These are phyloP conservation scores for Phocides pigmalion DNA, from an alignment of 1,140 invertebrate genomes.

Conservation along the genomic window DNA sequence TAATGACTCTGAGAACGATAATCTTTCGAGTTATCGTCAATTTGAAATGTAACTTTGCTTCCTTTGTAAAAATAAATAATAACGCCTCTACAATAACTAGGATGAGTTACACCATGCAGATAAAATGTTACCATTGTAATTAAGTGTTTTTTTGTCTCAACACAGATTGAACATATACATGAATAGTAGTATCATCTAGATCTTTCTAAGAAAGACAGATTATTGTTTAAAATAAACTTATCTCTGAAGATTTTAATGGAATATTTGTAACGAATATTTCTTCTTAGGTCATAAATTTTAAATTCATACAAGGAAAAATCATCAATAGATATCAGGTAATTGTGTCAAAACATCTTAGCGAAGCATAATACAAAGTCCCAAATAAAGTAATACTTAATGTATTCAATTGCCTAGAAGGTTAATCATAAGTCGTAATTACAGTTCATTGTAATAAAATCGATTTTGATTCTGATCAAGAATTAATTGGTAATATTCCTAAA, in stretches of 20 bases:
- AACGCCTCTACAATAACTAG: neutral
- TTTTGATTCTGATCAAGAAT: constrained; percentile 22
- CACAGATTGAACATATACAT: neutral
- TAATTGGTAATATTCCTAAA: constrained; percentile 20
- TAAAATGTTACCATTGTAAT: neutral
- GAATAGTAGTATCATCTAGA: no score
- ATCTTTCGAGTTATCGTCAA: constrained; percentile 33
- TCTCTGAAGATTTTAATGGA: no score
- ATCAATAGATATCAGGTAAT: no score
- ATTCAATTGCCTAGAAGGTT: neutral
- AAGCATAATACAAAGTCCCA: no score
- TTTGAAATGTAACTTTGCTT: constrained; percentile 28
- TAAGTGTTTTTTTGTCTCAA: neutral
- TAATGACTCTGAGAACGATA: constrained; percentile 51
- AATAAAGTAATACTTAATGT: neutral
- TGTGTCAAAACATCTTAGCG: no score
- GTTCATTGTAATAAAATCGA: constrained; percentile 12
- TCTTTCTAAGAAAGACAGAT: no score
- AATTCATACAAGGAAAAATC: no score
- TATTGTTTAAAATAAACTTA: no score
- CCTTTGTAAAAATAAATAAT: constrained; percentile 3
- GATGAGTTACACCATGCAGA: neutral
- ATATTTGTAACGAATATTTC: no score
- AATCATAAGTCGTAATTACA: neutral
- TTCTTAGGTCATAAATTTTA: no score